Base-by-base conservation (phyloP, 2,113 vertebrate species). In the Tragelaphus imberbis region DNA sequence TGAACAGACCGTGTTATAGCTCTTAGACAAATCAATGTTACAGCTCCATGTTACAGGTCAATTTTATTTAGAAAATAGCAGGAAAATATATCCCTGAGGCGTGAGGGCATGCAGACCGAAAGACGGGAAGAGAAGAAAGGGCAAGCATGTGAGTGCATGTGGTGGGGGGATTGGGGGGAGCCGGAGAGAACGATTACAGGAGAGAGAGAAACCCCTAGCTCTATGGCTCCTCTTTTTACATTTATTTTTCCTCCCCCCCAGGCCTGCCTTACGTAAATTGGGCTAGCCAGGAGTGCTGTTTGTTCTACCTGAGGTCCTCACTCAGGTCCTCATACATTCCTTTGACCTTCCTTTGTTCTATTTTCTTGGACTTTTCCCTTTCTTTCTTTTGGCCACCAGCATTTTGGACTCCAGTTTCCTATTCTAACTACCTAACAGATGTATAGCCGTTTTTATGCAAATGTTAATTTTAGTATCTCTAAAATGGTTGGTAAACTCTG, bases 121-220 rank as follows among this genome's bases (percentile, higher is more conserved):
- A 71, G 68, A 40, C 0, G 0, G n/a, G n/a, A 71, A 23, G 19
- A 71, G 68, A 71, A 71, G 68, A 71, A 36, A 40, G 19, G 16
- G n/a, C 1, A 2, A 71, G 33, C n/a, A 3, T 33, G 15, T n/a
- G n/a, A 71, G 19, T 36, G 10, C 68, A 40, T 12, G 5, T 40
- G 68, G 19, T 71, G 9, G n/a, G 1, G 30, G 14, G 44, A 44
- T 44, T 9, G 1, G n/a, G 11, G 49, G 10, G 49, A 11, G 49
- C 49, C 10, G 9, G n/a, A 36, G 65, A 68, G 65, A 68, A n/a
- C 2, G 33, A 19, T 5, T 0, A 0, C 7, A 68, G 63, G 33
- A 12, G 65, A 36, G n/a, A 36, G 4, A 36, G n/a, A 68, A 33
- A 65, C 33, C 17, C n/a, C 68, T 19, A 5, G n/a, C 65, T 2